Evolutionary conservation across 2,113 vertebrate genomes (phyloP).

Genomic region (Oophaga pumilio): DNA sequence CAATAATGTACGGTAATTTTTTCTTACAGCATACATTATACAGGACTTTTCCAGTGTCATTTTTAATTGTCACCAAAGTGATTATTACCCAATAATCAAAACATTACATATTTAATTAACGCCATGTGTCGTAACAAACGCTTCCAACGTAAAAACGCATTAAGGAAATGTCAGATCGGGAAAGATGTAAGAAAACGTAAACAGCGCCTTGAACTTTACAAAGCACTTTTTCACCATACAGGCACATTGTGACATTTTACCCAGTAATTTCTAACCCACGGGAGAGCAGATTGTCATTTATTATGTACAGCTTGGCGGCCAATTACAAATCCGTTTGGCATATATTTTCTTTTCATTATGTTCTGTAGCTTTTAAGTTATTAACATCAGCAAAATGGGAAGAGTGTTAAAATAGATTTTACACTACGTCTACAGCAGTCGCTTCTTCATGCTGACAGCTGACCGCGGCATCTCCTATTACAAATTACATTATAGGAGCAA

Average conservation of each 20-base stretch:
- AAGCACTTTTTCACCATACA: constrained; percentile 25
- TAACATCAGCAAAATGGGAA: neutral
- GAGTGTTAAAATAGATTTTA: neutral
- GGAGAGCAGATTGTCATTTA: constrained; percentile 44
- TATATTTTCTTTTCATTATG: constrained; percentile 46
- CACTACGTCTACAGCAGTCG: too few species aligned
- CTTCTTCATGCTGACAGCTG: neutral
- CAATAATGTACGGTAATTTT: neutral
- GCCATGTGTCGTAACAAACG: constrained; percentile 16
- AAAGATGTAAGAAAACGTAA: constrained; percentile 15
- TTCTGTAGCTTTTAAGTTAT: constrained; percentile 18
- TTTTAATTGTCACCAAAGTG: neutral
- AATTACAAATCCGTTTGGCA: constrained; percentile 40
- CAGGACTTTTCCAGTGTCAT: neutral
- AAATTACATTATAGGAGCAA: neutral
- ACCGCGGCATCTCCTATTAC: neutral
- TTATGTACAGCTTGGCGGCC: constrained; percentile 42
- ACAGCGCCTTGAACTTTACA: constrained; percentile 36
- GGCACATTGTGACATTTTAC: constrained; percentile 44
- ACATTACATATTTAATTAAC: neutral
- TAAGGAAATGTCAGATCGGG: constrained; percentile 7
- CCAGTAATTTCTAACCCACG: constrained; percentile 41
- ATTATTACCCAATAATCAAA: constrained; percentile 28
- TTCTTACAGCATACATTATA: neutral
- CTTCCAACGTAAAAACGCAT: neutral